Evolutionary conservation across 1,140 invertebrate genomes (phyloP), one percentile per base, ranked within the genome.

Genomic region (Leptinotarsa lineolata): DNA sequence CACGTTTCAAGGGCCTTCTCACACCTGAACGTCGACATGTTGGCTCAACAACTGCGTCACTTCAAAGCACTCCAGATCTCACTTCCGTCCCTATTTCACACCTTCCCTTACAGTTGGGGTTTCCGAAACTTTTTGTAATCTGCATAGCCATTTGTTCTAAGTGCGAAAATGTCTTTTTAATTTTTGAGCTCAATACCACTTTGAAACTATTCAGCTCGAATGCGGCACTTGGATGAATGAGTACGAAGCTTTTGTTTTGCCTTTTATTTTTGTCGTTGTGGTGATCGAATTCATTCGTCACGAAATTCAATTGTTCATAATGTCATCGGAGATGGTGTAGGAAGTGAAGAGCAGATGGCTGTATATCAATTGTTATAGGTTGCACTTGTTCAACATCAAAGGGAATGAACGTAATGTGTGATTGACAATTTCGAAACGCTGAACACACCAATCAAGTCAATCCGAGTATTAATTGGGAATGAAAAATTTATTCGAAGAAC

Each of bases 71-170:
- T 77, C 61, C 48, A 60, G 66, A 73, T 75, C 67, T 70, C 71
- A 76, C 74, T 78, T 78, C 76, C 76, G 74, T 75, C 74, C 76
- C 71, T 59, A 72, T 78, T 78, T 78, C 67, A 76, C 76, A 77
- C 76, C 72, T 76, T 76, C 74, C 68, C 76, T 74, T 66, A 67
- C 68, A 67, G 69, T 68, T 46, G 45, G 68, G 45, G 67, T 60
- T 24, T 59, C 48, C 46, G 46, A 74, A 66, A 74, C 68, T 65
- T 59, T 72, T 70, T 68, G 63, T 71, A 48, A 24, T 20, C 39
- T 18, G 61, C 21, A 30, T 45, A 15, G 63, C 58, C 72, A 64
- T 76, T 76, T 75, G 72, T 70, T 76, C 16, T 45, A 74, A 73
- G 76, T 78, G 76, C 67, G 74, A 78, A 78, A 69, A 76, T 73